Conservation (phyloP, 2,888 invertebrate genomes). For the Cremastinae sp. region DNA sequence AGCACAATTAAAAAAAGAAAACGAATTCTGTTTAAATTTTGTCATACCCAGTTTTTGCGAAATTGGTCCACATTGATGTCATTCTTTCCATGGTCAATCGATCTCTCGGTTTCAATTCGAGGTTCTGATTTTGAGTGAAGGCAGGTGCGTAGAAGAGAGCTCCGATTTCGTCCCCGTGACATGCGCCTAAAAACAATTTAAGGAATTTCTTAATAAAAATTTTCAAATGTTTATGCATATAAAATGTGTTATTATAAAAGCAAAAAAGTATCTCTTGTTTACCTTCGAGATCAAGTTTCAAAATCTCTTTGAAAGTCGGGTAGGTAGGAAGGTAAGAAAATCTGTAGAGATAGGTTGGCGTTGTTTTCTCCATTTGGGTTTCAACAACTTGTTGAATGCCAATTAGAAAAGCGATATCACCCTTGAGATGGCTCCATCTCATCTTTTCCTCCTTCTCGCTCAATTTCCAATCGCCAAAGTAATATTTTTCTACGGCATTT, state of each 20-base stretch:
- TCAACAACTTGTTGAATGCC: conserved; percentile 79
- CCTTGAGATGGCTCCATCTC: conserved; percentile 81
- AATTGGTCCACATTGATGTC: conserved; percentile 73
- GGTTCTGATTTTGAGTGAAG: conserved; percentile 51
- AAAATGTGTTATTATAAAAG: no score
- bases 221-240: no score
- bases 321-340: conserved; percentile 80
- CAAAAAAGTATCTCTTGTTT: no score
- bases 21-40: background rate
- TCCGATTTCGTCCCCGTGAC: conserved; percentile 84
- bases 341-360: conserved; percentile 83
- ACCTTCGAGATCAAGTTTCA: conserved; percentile 12
- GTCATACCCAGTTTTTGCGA: conserved; percentile 72
- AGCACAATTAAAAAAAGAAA: background rate
- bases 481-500: conserved; percentile 79
- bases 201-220: background rate
- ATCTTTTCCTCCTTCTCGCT: conserved; percentile 74
- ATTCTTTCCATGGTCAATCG: conserved; percentile 66
- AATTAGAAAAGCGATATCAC: conserved; percentile 82
- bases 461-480: conserved; percentile 80
- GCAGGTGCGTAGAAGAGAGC: conserved; percentile 81
- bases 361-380: conserved; percentile 78
- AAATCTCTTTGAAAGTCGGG: conserved; percentile 10
- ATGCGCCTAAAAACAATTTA: conserved; percentile 80
- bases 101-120: conserved; percentile 66